A percentile compares a stretch with the other conserved stretches of the same genome.
phyloP scores from a whole-genome alignment of 2,888 invertebrate genomes.

The Camptogramma bilineatum region DNA sequence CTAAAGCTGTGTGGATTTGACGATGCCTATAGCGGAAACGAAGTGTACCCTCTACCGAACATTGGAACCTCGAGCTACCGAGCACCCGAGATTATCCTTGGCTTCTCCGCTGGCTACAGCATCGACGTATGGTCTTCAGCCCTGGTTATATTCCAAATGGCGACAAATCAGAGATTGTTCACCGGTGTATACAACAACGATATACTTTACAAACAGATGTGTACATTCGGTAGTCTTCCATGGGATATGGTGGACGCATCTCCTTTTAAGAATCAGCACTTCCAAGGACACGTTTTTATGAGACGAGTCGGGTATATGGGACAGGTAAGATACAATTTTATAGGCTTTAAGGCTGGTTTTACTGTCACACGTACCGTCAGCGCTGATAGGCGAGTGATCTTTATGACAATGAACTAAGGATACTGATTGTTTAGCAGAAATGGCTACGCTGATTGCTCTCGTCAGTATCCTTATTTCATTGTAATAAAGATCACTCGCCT shows the following conservation, averaged over 20 bases:
- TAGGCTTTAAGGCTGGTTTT: too few species aligned
- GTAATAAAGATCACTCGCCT: too few species aligned
- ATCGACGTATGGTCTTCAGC: constrained; percentile 71
- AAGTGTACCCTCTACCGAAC: constrained; percentile 38
- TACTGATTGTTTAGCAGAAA: too few species aligned
- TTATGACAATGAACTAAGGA: too few species aligned
- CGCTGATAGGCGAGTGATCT: too few species aligned
- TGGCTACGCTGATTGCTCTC: too few species aligned
- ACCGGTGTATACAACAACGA: constrained; percentile 53
- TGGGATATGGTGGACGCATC: constrained; percentile 54
- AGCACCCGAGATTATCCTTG: constrained; percentile 69
- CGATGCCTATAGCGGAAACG: constrained; percentile 43
- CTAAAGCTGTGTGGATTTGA: constrained; percentile 72
- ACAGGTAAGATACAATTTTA: constrained; percentile 39
- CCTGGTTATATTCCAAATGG: constrained; percentile 67
- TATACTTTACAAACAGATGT: constrained; percentile 61
- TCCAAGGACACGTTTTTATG: constrained; percentile 48
- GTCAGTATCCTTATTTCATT: too few species aligned
- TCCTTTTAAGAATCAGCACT: constrained; percentile 47
- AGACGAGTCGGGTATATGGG: constrained; percentile 33
- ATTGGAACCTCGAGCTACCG: constrained; percentile 59
- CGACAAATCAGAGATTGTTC: constrained; percentile 55
- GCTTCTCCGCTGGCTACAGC: constrained; percentile 53
- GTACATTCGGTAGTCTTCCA: constrained; percentile 55
- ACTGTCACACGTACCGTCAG: too few species aligned